Base-by-base conservation (phyloP, 2,888 invertebrate genomes). In the Apamea sordens region DNA sequence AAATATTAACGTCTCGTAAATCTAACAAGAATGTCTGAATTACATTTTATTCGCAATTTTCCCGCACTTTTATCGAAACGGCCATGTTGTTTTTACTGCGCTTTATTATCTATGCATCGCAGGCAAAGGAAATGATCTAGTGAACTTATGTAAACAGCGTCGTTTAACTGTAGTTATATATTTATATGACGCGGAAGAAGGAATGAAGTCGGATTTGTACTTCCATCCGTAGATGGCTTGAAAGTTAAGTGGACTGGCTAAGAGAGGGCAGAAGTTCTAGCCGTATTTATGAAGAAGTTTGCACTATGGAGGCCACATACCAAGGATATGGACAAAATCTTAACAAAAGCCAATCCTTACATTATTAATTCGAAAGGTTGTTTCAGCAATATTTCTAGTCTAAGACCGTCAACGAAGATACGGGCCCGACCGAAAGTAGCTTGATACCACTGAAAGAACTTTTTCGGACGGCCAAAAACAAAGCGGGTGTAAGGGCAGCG, bases 111-210 rank as follows among this genome's bases (percentile, higher is more conserved):
- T 59, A 56, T 24, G 53, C 24, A 6, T 47, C 15, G 8, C 18
- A 72, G 72, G 74, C 36, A 44, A 68, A 80, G 74, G 80, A 81
- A 80, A 75, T 68, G 10, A 61, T 81, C 53, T 44, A 44, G 24
- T 68, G 24, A 80, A 81, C 67, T 75, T 63, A 76, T 18, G 36
- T 76, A 63, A 56, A 69, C 61, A 61, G 18, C 53, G 6, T 75
- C n/a, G 3, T 75, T 74, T 74, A 75, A 56, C 18, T 53, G 73
- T 36, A 47, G 53, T 47, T 47, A 73, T 73, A 50, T 41, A 41
- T 41, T 41, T 47, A 21, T 28, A 28, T 64, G 73, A 24, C 32
- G 11, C 80, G 84, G 82, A 83, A 79, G 53, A 21, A 71, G 65
- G 61, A 83, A 83, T 61, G 6, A 50, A 71, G 65, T 79, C 3